Evolutionary conservation across 2,888 invertebrate species (phyloP).

Genomic region (Epistrophella euchroma): DNA sequence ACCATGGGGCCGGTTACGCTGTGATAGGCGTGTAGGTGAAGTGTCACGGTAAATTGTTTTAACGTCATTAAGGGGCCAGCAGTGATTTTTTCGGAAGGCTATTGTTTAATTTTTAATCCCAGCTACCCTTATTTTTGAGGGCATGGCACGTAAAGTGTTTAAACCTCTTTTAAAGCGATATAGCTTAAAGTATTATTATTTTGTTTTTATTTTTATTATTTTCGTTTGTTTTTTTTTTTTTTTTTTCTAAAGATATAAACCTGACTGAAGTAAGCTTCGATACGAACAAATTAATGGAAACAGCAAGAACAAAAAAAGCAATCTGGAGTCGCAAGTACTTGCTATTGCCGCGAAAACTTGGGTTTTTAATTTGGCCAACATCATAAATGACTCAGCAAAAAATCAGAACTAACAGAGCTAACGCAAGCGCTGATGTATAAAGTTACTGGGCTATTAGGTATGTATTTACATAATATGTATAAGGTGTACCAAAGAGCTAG

Average conservation of each 20-base stretch:
- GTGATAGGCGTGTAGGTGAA: conserved; percentile 59
- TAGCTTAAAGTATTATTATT: conserved; percentile 58
- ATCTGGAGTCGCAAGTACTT: neutral
- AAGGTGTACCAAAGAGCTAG: too few species aligned
- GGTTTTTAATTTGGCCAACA: too few species aligned
- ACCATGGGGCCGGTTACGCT: conserved; percentile 63
- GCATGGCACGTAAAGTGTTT: conserved; percentile 21
- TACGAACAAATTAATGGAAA: neutral
- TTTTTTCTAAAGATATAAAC: conserved; percentile 42
- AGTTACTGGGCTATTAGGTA: too few species aligned
- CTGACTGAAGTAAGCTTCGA: conserved; percentile 37
- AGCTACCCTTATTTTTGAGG: conserved; percentile 27
- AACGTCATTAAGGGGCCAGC: conserved; percentile 68
- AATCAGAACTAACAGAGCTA: too few species aligned
- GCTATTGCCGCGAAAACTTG: neutral
- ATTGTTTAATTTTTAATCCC: conserved; percentile 71
- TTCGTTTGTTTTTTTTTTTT: too few species aligned
- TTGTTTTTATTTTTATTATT: conserved; percentile 11
- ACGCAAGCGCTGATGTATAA: too few species aligned
- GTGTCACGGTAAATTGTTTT: conserved; percentile 75
- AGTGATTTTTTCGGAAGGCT: conserved; percentile 68
- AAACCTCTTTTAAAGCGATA: conserved; percentile 25
- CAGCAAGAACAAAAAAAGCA: neutral
- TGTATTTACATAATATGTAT: too few species aligned
- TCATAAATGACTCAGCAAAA: too few species aligned